Evolutionary conservation across 2,113 vertebrate species (phyloP).

Genomic region (Pogonocichla stellata): DNA sequence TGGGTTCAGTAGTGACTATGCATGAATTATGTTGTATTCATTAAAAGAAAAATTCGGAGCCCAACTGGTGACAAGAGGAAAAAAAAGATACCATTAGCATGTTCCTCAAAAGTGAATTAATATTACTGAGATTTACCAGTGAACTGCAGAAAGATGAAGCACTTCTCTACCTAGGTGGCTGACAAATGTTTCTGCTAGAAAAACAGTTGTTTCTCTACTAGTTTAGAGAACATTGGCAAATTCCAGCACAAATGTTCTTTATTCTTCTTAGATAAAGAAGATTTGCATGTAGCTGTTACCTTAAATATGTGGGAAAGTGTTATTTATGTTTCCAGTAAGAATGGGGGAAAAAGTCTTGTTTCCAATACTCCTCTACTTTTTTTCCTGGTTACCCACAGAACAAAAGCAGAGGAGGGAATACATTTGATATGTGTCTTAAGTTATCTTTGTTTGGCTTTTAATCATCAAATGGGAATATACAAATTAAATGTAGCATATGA

Average conservation of each 20-base stretch:
- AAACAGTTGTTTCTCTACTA: background rate
- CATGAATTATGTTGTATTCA: slow-evolving; percentile 65
- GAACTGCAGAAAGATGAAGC: background rate
- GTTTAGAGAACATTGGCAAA: background rate
- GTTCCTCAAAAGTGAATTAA: background rate
- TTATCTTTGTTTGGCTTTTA: background rate
- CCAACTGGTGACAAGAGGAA: background rate
- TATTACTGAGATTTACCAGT: background rate
- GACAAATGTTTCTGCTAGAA: background rate
- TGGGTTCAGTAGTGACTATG: slow-evolving; percentile 71
- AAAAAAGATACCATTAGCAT: background rate
- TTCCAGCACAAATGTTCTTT: background rate
- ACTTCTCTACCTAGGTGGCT: background rate
- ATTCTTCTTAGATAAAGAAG: background rate
- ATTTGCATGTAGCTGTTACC: background rate
- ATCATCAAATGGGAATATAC: background rate
- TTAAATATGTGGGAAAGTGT: background rate
- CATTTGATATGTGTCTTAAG: background rate
- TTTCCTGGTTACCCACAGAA: background rate
- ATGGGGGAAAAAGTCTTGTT: background rate
- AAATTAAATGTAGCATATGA: background rate
- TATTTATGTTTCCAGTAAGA: background rate
- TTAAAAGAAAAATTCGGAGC: slow-evolving; percentile 54
- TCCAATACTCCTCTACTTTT: background rate
- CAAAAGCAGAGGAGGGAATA: background rate